Conservation (phyloP, 2,888 invertebrate genomes). For the Epicampocera succincta region DNA sequence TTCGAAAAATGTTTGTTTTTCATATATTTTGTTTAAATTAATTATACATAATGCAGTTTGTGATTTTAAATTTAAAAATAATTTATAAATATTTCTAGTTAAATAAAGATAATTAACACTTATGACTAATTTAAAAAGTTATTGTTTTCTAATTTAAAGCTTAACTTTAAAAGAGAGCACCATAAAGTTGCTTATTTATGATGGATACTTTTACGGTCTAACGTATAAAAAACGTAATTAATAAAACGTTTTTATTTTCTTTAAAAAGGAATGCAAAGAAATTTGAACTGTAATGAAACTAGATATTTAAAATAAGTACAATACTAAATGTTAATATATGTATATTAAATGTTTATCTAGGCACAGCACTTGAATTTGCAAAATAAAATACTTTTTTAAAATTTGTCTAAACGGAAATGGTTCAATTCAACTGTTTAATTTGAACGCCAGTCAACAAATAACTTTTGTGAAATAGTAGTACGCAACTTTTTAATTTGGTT, state of each 20-base stretch:
- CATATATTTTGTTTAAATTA: too few species aligned
- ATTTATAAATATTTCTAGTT: background rate
- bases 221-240: too few species aligned
- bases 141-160: background rate
- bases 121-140: slow-evolving; percentile 11
- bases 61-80: too few species aligned
- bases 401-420: slow-evolving; percentile 1
- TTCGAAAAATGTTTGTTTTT: too few species aligned
- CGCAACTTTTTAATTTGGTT: background rate
- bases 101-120: slow-evolving; percentile 17
- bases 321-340: slow-evolving; percentile 14
- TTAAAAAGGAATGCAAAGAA: background rate
- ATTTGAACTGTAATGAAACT: background rate
- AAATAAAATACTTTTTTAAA: background rate
- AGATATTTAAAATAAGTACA: background rate
- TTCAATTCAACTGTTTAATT: background rate
- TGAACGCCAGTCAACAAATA: background rate
- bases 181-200: slow-evolving; percentile 7
- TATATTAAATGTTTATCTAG: slow-evolving; percentile 30
- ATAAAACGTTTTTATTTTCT: background rate
- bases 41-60: too few species aligned
- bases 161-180: slow-evolving; percentile 33
- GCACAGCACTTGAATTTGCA: slow-evolving; percentile 56
- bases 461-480: background rate
- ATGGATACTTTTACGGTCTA: background rate